phyloP scores from a whole-genome alignment of 2,113 vertebrate genomes.

The Catharus bicknelli region DNA sequence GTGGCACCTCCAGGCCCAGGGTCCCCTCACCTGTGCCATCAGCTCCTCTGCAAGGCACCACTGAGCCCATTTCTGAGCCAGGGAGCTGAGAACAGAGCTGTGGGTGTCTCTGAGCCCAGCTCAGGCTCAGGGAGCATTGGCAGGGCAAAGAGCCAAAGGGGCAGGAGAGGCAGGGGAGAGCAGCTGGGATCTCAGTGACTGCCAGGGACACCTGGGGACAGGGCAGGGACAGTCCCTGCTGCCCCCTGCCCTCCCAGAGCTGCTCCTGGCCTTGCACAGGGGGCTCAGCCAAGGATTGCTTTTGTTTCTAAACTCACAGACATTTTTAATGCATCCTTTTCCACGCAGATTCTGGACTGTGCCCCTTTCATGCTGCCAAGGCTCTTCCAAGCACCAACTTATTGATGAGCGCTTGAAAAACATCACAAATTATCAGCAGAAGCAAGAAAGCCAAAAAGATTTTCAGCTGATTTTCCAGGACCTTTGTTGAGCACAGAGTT shows the following conservation, averaged over 20 bases:
- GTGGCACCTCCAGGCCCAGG: background rate
- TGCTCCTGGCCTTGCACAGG: background rate
- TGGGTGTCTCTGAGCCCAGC: background rate
- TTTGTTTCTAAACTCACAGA: background rate
- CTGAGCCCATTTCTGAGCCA: rapidly evolving
- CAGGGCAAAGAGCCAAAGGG: background rate
- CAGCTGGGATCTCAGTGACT: rapidly evolving
- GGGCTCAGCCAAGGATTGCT: background rate
- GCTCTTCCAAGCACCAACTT: background rate
- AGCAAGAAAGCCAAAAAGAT: background rate
- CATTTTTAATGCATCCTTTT: background rate
- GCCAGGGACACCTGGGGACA: rapidly evolving
- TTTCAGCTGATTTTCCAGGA: background rate
- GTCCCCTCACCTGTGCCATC: background rate
- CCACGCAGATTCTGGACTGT: background rate
- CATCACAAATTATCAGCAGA: background rate
- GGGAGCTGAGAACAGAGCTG: background rate
- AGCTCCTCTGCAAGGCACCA: background rate
- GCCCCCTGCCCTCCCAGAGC: background rate
- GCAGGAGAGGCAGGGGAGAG: background rate
- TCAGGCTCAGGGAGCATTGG: background rate
- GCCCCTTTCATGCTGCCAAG: background rate
- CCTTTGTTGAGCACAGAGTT: background rate
- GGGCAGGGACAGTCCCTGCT: background rate
- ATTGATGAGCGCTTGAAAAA: background rate